These are phyloP conservation scores for Gymnothorax reevesii DNA, from an alignment of 2,797 vertebrate species.

Conservation along the genomic window DNA sequence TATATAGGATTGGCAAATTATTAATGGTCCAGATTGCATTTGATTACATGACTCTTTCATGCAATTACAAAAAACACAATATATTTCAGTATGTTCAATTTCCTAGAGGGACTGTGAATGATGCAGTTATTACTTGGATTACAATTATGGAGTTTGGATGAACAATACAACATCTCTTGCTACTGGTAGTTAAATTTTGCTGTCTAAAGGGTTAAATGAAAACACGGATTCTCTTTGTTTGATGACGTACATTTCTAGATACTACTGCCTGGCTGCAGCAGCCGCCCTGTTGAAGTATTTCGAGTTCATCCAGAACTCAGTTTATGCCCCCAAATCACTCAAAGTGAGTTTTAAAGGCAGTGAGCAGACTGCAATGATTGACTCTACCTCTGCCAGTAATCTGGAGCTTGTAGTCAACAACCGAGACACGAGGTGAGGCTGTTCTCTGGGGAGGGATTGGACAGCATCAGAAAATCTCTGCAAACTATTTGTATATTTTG, in stretches of 20 bases:
- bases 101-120: neutral
- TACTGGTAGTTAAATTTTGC: neutral
- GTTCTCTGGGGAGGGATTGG: neutral
- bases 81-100: neutral
- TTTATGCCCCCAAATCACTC: constrained; percentile 91
- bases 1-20: neutral
- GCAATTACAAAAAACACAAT: neutral
- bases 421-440: constrained; percentile 84
- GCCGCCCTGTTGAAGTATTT: constrained; percentile 94
- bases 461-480: neutral
- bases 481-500: neutral
- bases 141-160: neutral
- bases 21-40: neutral
- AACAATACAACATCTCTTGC: neutral
- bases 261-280: constrained; percentile 92
- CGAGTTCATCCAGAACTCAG: constrained; percentile 91
- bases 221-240: neutral
- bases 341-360: constrained; percentile 94
- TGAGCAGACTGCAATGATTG: constrained; percentile 96
- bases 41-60: neutral
- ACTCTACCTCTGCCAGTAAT: constrained; percentile 88
- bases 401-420: constrained; percentile 92
- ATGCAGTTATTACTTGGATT: neutral
- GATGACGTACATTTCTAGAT: constrained; percentile 69
- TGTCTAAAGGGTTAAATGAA: neutral